Evolutionary conservation across 2,797 vertebrate species (phyloP).

Genomic region (Heliangelus exortis): DNA sequence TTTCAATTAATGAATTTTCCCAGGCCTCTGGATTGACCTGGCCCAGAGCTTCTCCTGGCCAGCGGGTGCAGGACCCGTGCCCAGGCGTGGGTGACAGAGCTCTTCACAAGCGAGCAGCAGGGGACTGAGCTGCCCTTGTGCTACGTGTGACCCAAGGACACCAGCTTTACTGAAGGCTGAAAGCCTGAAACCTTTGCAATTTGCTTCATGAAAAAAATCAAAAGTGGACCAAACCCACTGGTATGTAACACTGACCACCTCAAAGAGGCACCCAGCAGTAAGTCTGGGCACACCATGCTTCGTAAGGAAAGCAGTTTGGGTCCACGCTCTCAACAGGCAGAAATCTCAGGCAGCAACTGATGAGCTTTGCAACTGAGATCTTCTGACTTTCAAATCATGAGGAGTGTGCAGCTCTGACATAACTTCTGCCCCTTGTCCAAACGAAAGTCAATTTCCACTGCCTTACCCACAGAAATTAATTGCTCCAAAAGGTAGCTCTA

Average conservation of each 20-base stretch:
- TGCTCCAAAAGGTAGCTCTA: conserved; percentile 24
- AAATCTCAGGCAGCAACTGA: background rate
- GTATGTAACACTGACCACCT: background rate
- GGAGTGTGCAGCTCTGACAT: background rate
- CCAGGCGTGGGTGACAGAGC: background rate
- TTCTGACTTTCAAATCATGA: background rate
- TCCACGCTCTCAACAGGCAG: background rate
- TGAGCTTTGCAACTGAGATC: background rate
- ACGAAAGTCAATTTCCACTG: background rate
- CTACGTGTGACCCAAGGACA: background rate
- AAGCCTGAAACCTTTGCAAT: background rate
- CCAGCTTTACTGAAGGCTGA: background rate
- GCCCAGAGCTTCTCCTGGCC: background rate
- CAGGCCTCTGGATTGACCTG: background rate
- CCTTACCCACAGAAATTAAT: background rate
- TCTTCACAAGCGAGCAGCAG: background rate
- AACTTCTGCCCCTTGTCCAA: background rate
- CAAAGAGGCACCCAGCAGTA: accelerated
- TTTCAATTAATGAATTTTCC: background rate
- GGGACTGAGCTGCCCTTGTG: background rate
- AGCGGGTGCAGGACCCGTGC: background rate
- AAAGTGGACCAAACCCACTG: background rate
- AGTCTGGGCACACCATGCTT: background rate
- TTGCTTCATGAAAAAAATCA: background rate
- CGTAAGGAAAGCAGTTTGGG: background rate